Evolutionary conservation across 1,140 invertebrate genomes (phyloP).

Genomic region (Aphidius ervi): DNA sequence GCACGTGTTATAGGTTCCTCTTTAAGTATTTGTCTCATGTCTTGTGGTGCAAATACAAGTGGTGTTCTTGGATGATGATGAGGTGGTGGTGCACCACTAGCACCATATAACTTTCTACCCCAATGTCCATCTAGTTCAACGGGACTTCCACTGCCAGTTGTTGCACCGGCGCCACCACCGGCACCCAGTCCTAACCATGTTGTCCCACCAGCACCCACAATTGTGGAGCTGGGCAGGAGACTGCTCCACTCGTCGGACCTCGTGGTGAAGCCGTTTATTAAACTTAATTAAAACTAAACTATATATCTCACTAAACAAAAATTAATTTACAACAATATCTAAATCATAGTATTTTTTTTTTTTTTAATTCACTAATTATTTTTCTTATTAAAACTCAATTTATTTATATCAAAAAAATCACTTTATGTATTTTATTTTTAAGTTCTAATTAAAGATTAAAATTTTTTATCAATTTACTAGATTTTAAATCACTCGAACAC

Average conservation of each 20-base stretch:
- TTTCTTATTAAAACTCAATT: no score
- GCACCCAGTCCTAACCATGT: constrained; percentile 50
- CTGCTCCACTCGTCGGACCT: constrained; percentile 53
- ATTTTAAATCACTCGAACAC: not conserved
- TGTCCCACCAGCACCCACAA: constrained; percentile 53
- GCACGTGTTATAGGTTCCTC: constrained; percentile 50
- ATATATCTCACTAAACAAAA: not conserved
- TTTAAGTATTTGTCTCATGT: constrained; percentile 52
- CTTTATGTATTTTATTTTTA: no score
- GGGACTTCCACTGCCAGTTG: constrained; percentile 44
- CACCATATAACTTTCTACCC: constrained; percentile 50
- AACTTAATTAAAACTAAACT: not conserved
- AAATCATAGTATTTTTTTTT: no score
- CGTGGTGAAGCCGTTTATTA: constrained; percentile 49
- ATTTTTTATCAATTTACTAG: not conserved
- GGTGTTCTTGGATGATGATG: constrained; percentile 50
- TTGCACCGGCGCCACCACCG: constrained; percentile 43
- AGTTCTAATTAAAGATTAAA: not conserved
- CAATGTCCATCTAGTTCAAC: constrained; percentile 51
- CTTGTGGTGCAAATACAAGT: constrained; percentile 49
- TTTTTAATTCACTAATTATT: not conserved
- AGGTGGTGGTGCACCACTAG: constrained; percentile 48
- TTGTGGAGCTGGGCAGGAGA: constrained; percentile 53
- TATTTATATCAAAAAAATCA: no score
- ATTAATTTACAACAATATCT: not conserved